A percentile compares a stretch with the other conserved stretches of the same genome.
phyloP scores from a whole-genome alignment of 2,797 vertebrate species.

The Sciurus carolinensis region DNA sequence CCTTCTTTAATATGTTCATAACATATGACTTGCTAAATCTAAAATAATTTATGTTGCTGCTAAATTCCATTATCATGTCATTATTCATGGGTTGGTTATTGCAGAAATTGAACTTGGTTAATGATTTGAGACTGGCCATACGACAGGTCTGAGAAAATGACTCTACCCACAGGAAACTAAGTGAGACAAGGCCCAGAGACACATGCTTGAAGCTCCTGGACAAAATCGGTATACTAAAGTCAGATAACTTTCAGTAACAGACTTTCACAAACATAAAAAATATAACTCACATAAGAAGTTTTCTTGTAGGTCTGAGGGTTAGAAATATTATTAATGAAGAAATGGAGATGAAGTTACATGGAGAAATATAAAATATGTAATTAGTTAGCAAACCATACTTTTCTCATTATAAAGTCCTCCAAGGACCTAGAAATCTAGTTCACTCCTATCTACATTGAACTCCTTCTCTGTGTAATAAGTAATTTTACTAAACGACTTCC shows the following conservation, averaged over 20 bases:
- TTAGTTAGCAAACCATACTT: not conserved
- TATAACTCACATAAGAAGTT: not conserved
- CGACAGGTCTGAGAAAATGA: not conserved
- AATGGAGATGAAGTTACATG: not conserved
- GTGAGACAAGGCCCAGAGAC: not conserved
- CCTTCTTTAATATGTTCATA: constrained; percentile 35
- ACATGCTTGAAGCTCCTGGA: not conserved
- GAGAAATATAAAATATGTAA: not conserved
- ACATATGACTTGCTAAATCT: not conserved
- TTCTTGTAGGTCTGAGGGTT: not conserved
- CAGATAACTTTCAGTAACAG: not conserved
- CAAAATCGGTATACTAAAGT: not conserved
- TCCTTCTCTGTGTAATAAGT: not conserved
- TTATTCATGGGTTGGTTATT: constrained; percentile 26
- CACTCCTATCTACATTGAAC: not conserved
- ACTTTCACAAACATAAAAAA: not conserved
- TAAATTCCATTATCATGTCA: not conserved
- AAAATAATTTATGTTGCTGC: not conserved
- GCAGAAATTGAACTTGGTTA: not conserved
- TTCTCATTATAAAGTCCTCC: not conserved
- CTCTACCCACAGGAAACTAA: not conserved
- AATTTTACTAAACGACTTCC: constrained; percentile 32
- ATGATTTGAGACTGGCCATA: not conserved
- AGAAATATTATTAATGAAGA: constrained; percentile 40
- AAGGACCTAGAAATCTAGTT: not conserved